These are phyloP conservation scores for Seira sanloemensis DNA, from an alignment of 2,888 invertebrate genomes.

Conservation along the genomic window DNA sequence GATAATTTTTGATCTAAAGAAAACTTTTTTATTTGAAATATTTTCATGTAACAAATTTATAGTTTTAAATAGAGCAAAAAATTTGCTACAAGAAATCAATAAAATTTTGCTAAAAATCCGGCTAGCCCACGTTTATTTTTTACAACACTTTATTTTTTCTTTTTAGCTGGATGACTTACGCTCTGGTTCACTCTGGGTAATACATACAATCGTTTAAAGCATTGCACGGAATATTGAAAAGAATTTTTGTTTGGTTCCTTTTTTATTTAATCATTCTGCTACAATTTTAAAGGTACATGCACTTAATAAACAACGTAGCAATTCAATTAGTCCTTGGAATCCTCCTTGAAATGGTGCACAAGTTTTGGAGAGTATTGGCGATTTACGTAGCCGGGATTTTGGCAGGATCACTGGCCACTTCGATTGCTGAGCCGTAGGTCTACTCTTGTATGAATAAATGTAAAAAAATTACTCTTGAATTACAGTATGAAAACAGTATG, in stretches of 20 bases:
- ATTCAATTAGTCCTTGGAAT: slow-evolving; percentile 95
- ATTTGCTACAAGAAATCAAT: too few species aligned
- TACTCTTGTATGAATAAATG: not conserved
- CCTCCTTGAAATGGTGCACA: slow-evolving; percentile 96
- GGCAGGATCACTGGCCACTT: slow-evolving; percentile 90
- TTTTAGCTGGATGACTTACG: slow-evolving; percentile 83
- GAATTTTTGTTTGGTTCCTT: not conserved
- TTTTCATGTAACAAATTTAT: too few species aligned
- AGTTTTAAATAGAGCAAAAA: too few species aligned
- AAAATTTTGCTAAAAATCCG: too few species aligned
- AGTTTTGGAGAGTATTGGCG: slow-evolving; percentile 91
- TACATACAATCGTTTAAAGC: not conserved
- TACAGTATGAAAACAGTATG: not conserved
- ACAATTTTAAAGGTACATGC: slow-evolving; percentile 82
- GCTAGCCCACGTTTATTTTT: too few species aligned
- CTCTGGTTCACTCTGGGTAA: slow-evolving; percentile 96
- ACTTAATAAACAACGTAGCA: slow-evolving; percentile 91
- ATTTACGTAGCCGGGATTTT: slow-evolving; percentile 90
- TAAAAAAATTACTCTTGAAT: not conserved
- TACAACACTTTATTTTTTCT: too few species aligned
- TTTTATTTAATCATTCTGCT: slow-evolving; percentile 3
- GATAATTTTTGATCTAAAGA: too few species aligned
- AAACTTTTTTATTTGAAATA: too few species aligned
- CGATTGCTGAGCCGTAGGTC: slow-evolving; percentile 84
- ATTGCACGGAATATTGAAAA: not conserved